A percentile compares a stretch with the other conserved stretches of the same genome.
Evolutionary conservation across 1,140 invertebrate genomes (phyloP).

Genomic region (Tetramorium simillimum): DNA sequence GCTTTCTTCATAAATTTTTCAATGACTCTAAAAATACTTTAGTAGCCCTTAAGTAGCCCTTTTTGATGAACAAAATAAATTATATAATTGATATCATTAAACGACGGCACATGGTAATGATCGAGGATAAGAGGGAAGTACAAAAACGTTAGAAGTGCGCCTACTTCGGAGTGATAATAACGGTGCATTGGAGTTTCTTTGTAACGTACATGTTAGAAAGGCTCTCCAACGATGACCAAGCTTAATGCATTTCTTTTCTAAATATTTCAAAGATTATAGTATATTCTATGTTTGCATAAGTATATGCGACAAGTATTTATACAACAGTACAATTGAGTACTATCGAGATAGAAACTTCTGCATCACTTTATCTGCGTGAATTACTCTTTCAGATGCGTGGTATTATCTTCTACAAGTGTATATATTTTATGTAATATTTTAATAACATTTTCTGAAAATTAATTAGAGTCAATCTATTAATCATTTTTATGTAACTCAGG

Average conservation of each 20-base stretch:
- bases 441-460: background rate
- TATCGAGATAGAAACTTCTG: background rate
- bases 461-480: background rate
- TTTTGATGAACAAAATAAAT: slow-evolving; percentile 36
- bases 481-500: background rate
- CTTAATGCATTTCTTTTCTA: slow-evolving; percentile 54
- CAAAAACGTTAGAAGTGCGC: slow-evolving; percentile 27
- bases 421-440: background rate
- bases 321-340: background rate
- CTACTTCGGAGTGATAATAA: slow-evolving; percentile 50
- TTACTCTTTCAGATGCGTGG: background rate
- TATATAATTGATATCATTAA: slow-evolving; percentile 31
- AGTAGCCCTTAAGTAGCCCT: background rate
- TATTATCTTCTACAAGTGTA: background rate
- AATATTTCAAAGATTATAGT: slow-evolving; percentile 40
- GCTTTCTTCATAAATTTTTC: background rate
- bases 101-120: slow-evolving; percentile 21
- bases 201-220: slow-evolving; percentile 26
- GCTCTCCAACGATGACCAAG: background rate
- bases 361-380: background rate
- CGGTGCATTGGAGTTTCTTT: slow-evolving; percentile 28
- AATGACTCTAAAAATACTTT: background rate
- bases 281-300: slow-evolving; percentile 12
- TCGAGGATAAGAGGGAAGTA: background rate
- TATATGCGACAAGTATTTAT: background rate